Percentiles rank a stretch among this genome's conserved stretches.
Conservation (phyloP, 1,140 invertebrate species). For the Drosophila paulistorum region DNA sequence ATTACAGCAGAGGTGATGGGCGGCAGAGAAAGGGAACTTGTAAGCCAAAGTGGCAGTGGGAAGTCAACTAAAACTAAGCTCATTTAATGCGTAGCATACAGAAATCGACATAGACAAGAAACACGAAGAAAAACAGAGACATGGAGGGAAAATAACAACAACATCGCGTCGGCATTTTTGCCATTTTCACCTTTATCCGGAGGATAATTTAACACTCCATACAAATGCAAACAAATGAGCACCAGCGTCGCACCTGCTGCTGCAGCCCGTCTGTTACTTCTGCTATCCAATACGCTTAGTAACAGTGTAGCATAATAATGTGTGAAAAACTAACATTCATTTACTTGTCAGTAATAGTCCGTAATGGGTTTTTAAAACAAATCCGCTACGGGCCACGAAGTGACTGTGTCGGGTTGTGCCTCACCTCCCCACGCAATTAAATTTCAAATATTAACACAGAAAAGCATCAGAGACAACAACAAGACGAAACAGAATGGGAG, state of each 20-base stretch:
- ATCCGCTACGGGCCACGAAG: slow-evolving; percentile 63
- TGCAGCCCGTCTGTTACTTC: background rate
- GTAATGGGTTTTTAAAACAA: slow-evolving; percentile 81
- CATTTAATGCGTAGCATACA: slow-evolving; percentile 62
- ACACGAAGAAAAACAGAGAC: background rate
- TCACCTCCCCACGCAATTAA: slow-evolving; percentile 57
- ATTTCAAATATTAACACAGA: slow-evolving; percentile 68
- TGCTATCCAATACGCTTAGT: slow-evolving; percentile 3
- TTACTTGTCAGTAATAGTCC: slow-evolving; percentile 78
- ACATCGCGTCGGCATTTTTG: slow-evolving; percentile 57
- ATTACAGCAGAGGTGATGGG: slow-evolving; percentile 49
- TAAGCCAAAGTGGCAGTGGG: slow-evolving; percentile 76
- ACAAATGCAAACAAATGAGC: slow-evolving; percentile 80
- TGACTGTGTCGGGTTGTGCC: slow-evolving; percentile 6
- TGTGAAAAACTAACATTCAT: slow-evolving; percentile 63
- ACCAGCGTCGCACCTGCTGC: slow-evolving; percentile 12
- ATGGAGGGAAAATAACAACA: slow-evolving; percentile 42
- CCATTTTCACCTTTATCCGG: slow-evolving; percentile 75
- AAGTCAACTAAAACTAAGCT: slow-evolving; percentile 80
- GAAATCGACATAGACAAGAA: background rate
- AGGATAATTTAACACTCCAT: slow-evolving; percentile 78
- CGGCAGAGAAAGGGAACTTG: slow-evolving; percentile 30
- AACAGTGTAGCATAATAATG: slow-evolving; percentile 14
- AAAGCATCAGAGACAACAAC: slow-evolving; percentile 2
- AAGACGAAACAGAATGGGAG: too few relatives aligned